Percentiles rank a stretch among this genome's conserved stretches.
Conservation (phyloP, 2,888 invertebrate species). For the Sinhomidia bicolor region DNA sequence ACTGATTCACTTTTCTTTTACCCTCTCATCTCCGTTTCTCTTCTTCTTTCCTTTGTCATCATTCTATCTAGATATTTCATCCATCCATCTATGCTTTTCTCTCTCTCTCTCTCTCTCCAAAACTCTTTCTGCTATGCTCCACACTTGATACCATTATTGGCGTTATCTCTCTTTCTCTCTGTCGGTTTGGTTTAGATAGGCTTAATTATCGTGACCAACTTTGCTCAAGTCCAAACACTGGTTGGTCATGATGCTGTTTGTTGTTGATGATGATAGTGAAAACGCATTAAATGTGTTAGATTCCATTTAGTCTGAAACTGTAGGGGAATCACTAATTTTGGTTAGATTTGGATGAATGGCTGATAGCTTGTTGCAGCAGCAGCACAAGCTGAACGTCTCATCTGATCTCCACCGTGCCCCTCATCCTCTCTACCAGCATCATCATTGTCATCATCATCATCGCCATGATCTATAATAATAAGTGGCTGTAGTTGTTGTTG, state of each 20-base stretch:
- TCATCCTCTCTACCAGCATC: neutral
- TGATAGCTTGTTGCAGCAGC: constrained; percentile 63
- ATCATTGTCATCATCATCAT: constrained; percentile 6
- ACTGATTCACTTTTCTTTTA: constrained; percentile 1
- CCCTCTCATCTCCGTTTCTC: neutral
- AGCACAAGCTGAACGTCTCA: constrained; percentile 13
- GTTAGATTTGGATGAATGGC: constrained; percentile 62
- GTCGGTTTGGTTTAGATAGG: constrained; percentile 47
- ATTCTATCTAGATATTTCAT: constrained; percentile 23
- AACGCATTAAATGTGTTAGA: constrained; percentile 63
- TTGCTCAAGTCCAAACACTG: constrained; percentile 19
- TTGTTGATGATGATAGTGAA: constrained; percentile 3
- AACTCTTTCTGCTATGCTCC: neutral
- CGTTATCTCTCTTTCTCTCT: neutral
- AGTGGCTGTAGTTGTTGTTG: constrained; percentile 29
- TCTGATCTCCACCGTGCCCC: neutral
- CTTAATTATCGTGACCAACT: constrained; percentile 72
- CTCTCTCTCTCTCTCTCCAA: constrained; percentile 5
- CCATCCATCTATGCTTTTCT: neutral
- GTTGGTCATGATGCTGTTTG: neutral
- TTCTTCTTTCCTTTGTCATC: neutral
- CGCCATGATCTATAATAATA: constrained; percentile 32
- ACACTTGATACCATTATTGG: constrained; percentile 35
- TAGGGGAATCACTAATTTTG: constrained; percentile 67
- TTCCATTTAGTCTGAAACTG: constrained; percentile 62